Conservation (phyloP, 2,113 vertebrate species). For the Himantopus leucocephalus region DNA sequence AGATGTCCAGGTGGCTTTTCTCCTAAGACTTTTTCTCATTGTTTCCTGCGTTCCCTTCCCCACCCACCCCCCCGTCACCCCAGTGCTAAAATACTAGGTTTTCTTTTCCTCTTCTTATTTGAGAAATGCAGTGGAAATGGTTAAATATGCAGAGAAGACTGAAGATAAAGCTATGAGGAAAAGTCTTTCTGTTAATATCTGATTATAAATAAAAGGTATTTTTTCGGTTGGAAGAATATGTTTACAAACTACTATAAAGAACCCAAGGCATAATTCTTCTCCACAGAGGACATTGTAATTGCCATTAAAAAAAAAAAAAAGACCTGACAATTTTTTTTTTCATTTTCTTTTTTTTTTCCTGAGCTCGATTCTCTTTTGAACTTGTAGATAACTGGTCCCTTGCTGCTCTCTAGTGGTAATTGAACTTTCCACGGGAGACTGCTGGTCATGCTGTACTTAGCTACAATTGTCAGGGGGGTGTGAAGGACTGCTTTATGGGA, state of each 20-base stretch:
- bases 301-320: not conserved
- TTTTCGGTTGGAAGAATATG: not conserved
- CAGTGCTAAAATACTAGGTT: not conserved
- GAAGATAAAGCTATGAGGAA: not conserved
- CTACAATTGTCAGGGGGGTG: not conserved
- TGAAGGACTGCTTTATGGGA: not conserved
- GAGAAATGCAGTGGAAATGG: not conserved
- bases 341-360: no score
- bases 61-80: rapidly evolving
- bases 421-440: not conserved
- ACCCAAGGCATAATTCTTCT: not conserved
- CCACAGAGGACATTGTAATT: not conserved
- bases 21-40: not conserved
- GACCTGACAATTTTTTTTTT: not conserved
- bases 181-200: not conserved
- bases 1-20: not conserved
- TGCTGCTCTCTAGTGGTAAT: slow-evolving; percentile 60
- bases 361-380: not conserved
- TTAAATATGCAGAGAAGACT: not conserved
- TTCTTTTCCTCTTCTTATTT: not conserved
- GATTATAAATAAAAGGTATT: not conserved
- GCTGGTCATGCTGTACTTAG: rapidly evolving
- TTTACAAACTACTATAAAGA: not conserved
- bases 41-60: not conserved
- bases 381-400: not conserved